phyloP scores from a whole-genome alignment of 2,797 vertebrate species.

The Nyctibius grandis region DNA sequence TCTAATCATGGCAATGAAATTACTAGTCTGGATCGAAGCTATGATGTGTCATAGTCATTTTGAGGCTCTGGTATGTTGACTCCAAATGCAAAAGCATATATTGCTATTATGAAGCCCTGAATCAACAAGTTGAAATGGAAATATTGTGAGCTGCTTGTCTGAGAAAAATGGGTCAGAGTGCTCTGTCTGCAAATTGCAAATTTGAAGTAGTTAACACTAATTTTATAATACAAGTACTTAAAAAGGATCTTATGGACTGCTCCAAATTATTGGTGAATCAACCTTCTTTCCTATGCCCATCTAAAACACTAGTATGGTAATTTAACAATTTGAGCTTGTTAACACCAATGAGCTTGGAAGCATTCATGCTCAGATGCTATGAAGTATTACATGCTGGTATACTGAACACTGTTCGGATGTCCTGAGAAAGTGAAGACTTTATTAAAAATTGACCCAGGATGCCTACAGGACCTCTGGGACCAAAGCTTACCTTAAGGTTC shows the following conservation, averaged over 20 bases:
- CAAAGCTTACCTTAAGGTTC: neutral
- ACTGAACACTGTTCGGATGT: neutral
- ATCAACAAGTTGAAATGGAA: neutral
- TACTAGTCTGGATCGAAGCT: neutral
- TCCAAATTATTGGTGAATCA: neutral
- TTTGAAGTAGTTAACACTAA: neutral
- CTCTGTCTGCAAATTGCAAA: neutral
- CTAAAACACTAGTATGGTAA: neutral
- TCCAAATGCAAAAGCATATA: neutral
- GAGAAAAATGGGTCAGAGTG: neutral
- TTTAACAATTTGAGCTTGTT: too few relatives aligned
- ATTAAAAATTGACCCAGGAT: neutral
- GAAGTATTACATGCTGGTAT: neutral
- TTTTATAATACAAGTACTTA: neutral
- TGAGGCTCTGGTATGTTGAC: neutral
- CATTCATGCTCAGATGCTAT: neutral
- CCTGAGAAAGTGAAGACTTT: neutral
- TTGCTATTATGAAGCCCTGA: neutral
- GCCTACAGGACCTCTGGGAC: neutral
- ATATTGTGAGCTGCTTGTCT: neutral
- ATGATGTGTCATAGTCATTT: neutral
- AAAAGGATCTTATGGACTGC: neutral
- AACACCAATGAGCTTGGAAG: neutral
- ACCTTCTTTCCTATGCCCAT: neutral
- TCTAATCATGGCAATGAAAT: neutral